A percentile compares a stretch with the other conserved stretches of the same genome.
Conservation (phyloP, 2,113 vertebrate species). For the Plectropomus leopardus region DNA sequence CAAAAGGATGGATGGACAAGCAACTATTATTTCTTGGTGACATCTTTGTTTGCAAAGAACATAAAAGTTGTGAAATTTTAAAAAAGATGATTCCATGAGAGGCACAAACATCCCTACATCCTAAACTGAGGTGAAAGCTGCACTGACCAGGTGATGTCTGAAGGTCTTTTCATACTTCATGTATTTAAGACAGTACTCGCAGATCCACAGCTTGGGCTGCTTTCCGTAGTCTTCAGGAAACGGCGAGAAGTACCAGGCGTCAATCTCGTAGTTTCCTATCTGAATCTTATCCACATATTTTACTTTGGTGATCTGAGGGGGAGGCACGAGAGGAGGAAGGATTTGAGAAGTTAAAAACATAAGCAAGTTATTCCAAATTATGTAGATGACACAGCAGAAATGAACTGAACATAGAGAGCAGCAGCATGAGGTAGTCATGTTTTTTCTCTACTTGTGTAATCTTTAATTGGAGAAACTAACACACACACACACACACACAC, state of each 20-base stretch:
- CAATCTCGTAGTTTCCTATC: slow-evolving; percentile 95
- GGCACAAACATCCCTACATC: background rate
- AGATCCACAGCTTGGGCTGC: slow-evolving; percentile 97
- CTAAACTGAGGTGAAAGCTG: background rate
- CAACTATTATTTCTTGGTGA: background rate
- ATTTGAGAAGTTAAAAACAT: background rate
- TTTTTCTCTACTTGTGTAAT: too few relatives aligned
- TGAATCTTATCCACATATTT: slow-evolving; percentile 98
- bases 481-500: too few relatives aligned
- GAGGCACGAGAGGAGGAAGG: background rate
- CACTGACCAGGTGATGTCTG: slow-evolving; percentile 92
- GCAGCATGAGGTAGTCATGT: background rate
- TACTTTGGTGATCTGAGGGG: slow-evolving; percentile 93
- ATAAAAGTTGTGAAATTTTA: too few relatives aligned
- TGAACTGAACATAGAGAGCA: background rate
- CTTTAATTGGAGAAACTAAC: background rate
- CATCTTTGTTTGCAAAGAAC: background rate
- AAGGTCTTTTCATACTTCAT: slow-evolving; percentile 97
- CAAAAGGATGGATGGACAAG: too few relatives aligned
- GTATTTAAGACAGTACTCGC: slow-evolving; percentile 97
- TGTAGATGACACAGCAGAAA: background rate
- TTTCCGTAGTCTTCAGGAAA: slow-evolving; percentile 97
- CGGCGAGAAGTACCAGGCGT: slow-evolving; percentile 97
- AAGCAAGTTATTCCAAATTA: too few relatives aligned
- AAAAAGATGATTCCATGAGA: too few relatives aligned